These are phyloP conservation scores for Mycalesis mineus DNA, from an alignment of 2,888 invertebrate species.

Conservation along the genomic window DNA sequence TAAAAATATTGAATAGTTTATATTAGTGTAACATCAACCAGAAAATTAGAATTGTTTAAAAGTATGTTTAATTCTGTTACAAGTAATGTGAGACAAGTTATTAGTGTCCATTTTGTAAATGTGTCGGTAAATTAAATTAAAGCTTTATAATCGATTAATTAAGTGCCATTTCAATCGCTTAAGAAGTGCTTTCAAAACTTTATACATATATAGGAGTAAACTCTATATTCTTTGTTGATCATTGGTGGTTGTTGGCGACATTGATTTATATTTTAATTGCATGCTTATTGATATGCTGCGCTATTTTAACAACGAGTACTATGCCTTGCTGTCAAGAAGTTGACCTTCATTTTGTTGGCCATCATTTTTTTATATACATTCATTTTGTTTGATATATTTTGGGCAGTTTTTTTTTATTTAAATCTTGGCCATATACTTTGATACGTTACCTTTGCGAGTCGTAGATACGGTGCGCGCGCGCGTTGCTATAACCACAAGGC, in stretches of 20 bases:
- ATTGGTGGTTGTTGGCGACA: constrained; percentile 19
- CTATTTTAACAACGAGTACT: constrained; percentile 71
- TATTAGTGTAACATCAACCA: too few relatives aligned
- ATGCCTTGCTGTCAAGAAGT: constrained; percentile 91
- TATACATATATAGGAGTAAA: not conserved
- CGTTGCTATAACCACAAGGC: constrained; percentile 70
- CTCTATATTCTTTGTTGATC: constrained; percentile 2
- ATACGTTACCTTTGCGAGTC: constrained; percentile 59
- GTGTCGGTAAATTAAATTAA: too few relatives aligned
- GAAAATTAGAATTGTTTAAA: too few relatives aligned
- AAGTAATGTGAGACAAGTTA: too few relatives aligned
- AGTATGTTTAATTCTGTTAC: too few relatives aligned
- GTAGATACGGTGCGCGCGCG: constrained; percentile 60
- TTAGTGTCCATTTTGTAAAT: too few relatives aligned
- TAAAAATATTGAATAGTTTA: too few relatives aligned
- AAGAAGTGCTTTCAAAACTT: not conserved
- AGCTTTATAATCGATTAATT: too few relatives aligned
- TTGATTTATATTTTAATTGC: constrained; percentile 55
- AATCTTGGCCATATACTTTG: constrained; percentile 70
- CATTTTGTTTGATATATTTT: constrained; percentile 75
- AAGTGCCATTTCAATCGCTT: not conserved
- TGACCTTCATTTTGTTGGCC: constrained; percentile 96
- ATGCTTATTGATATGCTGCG: constrained; percentile 75
- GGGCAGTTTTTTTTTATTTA: constrained; percentile 65
- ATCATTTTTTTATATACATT: constrained; percentile 83